Evolutionary conservation across 2,797 vertebrate species (phyloP).

Genomic region (Siniperca scherzeri): DNA sequence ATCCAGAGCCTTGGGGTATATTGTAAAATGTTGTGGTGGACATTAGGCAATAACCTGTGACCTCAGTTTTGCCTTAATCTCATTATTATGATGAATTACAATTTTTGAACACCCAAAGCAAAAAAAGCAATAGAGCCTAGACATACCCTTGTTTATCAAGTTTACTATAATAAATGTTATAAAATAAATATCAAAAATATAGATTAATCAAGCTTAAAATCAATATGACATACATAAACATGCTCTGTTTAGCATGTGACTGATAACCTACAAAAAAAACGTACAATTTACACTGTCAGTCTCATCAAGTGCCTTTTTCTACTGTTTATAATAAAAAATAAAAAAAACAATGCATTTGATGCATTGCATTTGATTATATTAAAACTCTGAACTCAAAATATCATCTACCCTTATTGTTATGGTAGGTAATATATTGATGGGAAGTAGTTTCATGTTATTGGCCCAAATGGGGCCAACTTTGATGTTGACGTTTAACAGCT

Average conservation of each 20-base stretch:
- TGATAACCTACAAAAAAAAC: background rate
- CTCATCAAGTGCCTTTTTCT: background rate
- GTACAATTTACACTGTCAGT: background rate
- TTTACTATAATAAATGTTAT: background rate
- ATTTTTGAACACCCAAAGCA: constrained; percentile 7
- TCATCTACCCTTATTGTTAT: background rate
- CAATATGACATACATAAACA: background rate
- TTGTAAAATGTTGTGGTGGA: constrained; percentile 2
- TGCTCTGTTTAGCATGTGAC: background rate
- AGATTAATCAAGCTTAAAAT: constrained; percentile 1
- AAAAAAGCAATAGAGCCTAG: constrained; percentile 1
- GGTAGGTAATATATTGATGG: background rate
- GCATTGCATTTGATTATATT: background rate
- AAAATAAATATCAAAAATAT: background rate
- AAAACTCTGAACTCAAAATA: background rate
- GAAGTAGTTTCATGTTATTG: background rate
- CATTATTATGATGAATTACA: constrained; percentile 15
- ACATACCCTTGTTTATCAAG: background rate
- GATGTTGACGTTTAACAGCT: constrained; percentile 12
- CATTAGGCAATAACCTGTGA: constrained; percentile 5
- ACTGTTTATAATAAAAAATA: background rate
- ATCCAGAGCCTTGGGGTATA: background rate
- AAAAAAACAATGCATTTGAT: background rate
- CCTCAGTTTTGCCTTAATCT: constrained; percentile 7
- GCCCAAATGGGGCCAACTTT: background rate